Conservation (phyloP, 2,113 vertebrate species). For the Alligator mississippiensis region DNA sequence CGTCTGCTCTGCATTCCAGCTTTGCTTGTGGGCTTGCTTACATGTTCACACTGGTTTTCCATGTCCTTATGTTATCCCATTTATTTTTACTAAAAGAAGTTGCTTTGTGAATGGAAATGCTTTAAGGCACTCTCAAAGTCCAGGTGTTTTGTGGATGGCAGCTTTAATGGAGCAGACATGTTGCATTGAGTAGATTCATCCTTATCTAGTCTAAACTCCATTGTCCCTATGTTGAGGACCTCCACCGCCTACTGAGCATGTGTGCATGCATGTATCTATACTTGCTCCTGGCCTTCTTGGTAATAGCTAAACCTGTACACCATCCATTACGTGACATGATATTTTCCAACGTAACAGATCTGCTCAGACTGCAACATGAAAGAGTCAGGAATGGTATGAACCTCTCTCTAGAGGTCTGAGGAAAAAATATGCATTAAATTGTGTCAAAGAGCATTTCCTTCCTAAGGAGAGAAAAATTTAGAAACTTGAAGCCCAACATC, state of each 20-base stretch:
- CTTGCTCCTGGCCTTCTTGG: background rate
- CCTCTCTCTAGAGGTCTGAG: background rate
- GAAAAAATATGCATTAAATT: background rate
- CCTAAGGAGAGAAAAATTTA: background rate
- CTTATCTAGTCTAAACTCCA: background rate
- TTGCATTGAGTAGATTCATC: background rate
- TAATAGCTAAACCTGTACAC: background rate
- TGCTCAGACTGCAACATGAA: background rate
- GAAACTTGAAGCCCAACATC: background rate
- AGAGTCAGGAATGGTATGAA: background rate
- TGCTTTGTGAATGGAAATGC: background rate
- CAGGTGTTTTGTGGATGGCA: conserved; percentile 20
- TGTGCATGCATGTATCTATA: background rate
- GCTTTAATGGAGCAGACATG: background rate
- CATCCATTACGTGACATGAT: background rate
- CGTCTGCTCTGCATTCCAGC: conserved; percentile 46
- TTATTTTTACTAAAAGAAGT: background rate
- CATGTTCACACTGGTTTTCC: background rate
- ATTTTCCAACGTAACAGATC: background rate
- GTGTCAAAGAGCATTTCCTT: background rate
- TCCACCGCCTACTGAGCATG: background rate
- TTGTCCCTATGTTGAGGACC: background rate
- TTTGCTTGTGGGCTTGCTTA: conserved; percentile 24
- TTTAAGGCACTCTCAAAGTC: background rate
- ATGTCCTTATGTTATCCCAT: conserved; percentile 14